Percentiles rank a stretch among this genome's conserved stretches.
These are phyloP conservation scores for Priocnemis perturbator DNA, from an alignment of 2,888 invertebrate species.

Conservation along the genomic window DNA sequence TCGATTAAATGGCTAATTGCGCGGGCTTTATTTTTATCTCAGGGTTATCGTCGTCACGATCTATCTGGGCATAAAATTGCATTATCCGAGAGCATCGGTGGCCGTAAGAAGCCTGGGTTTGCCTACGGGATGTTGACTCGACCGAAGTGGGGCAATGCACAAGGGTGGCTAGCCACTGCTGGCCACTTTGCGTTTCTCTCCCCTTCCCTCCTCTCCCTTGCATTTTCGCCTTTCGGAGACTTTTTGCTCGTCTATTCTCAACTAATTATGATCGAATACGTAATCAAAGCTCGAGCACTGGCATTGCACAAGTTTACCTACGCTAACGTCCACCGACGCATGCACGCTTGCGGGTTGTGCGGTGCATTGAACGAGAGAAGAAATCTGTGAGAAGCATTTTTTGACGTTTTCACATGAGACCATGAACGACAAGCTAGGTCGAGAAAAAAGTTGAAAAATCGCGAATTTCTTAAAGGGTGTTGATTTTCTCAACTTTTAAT, in stretches of 20 bases:
- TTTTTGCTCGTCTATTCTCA: conserved; percentile 42
- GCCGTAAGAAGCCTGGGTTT: conserved; percentile 42
- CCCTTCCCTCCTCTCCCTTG: background rate
- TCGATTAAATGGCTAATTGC: background rate
- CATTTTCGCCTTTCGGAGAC: conserved; percentile 27
- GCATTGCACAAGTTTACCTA: too few relatives aligned
- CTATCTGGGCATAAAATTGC: conserved; percentile 50
- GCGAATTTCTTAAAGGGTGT: too few relatives aligned
- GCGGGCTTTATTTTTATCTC: conserved; percentile 38
- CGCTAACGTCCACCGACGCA: too few relatives aligned
- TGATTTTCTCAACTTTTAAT: too few relatives aligned
- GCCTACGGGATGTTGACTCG: conserved; percentile 41
- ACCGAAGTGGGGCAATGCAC: conserved; percentile 44
- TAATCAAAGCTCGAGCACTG: too few relatives aligned
- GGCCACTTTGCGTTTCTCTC: conserved; percentile 4
- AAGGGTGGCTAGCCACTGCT: conserved; percentile 40
- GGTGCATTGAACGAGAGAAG: too few relatives aligned
- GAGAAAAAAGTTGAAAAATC: too few relatives aligned
- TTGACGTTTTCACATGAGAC: too few relatives aligned
- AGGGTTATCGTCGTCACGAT: conserved; percentile 27
- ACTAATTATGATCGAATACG: too few relatives aligned
- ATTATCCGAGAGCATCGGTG: conserved; percentile 40
- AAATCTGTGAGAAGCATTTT: too few relatives aligned
- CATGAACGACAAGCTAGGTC: too few relatives aligned
- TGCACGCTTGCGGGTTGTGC: too few relatives aligned